Evolutionary conservation across 1,140 invertebrate genomes (phyloP).

Genomic region (Bicyclus anynana): DNA sequence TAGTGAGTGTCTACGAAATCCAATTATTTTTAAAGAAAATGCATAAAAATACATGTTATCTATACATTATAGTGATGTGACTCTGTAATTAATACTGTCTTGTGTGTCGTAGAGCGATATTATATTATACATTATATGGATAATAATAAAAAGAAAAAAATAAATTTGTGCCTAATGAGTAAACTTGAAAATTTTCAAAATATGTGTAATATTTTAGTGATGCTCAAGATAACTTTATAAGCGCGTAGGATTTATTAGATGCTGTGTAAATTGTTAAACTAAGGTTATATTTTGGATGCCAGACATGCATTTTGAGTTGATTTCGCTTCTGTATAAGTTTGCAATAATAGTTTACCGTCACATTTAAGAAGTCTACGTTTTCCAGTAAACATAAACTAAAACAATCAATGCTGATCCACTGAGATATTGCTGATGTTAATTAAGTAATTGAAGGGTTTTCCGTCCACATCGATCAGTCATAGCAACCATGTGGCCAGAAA

Average conservation of each 20-base stretch:
- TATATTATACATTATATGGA: slow-evolving; percentile 47
- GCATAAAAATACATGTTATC: slow-evolving; percentile 56
- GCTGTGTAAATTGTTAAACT: slow-evolving; percentile 47
- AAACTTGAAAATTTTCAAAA: slow-evolving; percentile 54
- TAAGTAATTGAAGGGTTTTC: too few relatives aligned
- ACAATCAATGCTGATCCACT: too few relatives aligned
- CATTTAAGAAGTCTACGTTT: background rate
- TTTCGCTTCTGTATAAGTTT: slow-evolving; percentile 35
- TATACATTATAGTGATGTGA: slow-evolving; percentile 53
- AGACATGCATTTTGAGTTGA: slow-evolving; percentile 63
- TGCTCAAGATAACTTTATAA: slow-evolving; percentile 71
- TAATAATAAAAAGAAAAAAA: slow-evolving; percentile 47
- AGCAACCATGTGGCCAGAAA: too few relatives aligned
- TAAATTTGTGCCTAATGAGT: slow-evolving; percentile 74
- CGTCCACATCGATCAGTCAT: too few relatives aligned
- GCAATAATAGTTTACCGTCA: slow-evolving; percentile 15
- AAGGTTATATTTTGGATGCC: slow-evolving; percentile 50
- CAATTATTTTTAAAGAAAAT: slow-evolving; percentile 63
- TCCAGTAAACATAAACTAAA: too few relatives aligned
- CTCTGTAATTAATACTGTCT: slow-evolving; percentile 53
- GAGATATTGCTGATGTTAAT: too few relatives aligned
- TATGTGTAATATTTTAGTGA: slow-evolving; percentile 70
- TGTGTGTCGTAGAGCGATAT: slow-evolving; percentile 64
- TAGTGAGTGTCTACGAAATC: slow-evolving; percentile 72
- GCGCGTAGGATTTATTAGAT: slow-evolving; percentile 62